phyloP scores from a whole-genome alignment of 1,140 invertebrate genomes.

The Lerema accius region DNA sequence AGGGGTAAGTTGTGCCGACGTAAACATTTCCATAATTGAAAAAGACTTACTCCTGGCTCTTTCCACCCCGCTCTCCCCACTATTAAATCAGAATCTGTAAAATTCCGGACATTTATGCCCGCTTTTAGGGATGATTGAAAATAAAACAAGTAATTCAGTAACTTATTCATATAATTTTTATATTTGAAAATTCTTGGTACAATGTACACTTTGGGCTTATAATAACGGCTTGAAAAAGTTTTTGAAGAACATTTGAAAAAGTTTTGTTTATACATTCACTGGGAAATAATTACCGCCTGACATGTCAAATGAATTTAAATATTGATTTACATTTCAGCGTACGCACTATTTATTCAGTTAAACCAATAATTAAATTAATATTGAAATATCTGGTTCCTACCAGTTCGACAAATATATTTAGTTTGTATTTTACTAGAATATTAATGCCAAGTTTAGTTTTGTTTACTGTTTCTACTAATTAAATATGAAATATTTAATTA shows the following conservation, averaged over 20 bases:
- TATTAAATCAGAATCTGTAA: too few species aligned
- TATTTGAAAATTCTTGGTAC: conserved; percentile 74
- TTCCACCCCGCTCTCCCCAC: too few species aligned
- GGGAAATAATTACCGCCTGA: not conserved
- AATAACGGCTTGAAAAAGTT: conserved; percentile 34
- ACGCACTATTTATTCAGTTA: not conserved
- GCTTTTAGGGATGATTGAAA: conserved; percentile 25
- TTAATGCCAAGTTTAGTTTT: conserved; percentile 26
- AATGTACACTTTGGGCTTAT: conserved; percentile 71
- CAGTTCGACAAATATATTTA: not conserved
- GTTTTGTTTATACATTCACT: too few species aligned
- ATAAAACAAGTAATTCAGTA: conserved; percentile 63
- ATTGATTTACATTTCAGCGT: too few species aligned
- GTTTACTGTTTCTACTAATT: too few species aligned
- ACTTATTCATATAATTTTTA: conserved; percentile 73
- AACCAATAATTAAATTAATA: not conserved
- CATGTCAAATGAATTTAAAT: too few species aligned
- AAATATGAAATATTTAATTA: too few species aligned
- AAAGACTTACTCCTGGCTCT: too few species aligned
- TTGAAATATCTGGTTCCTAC: not conserved
- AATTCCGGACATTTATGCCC: too few species aligned
- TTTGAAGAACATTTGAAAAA: conserved; percentile 18
- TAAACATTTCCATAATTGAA: too few species aligned
- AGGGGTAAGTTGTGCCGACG: too few species aligned
- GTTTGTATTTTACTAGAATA: not conserved